Base-by-base conservation (phyloP, 1,140 invertebrate species). In the Brachystomella parvula region DNA sequence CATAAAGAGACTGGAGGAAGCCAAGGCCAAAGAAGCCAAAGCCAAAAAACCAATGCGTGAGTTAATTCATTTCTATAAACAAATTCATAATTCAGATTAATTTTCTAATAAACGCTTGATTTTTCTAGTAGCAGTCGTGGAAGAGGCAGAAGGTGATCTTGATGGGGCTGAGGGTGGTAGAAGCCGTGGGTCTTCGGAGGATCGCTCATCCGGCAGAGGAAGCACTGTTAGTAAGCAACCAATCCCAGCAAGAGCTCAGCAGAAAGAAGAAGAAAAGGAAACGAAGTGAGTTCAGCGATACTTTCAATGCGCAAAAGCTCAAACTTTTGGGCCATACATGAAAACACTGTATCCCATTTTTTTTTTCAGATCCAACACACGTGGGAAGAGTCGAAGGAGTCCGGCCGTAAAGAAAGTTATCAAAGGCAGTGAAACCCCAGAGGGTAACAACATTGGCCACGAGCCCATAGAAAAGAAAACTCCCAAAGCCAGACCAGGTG, bases 111-210 rank as follows among this genome's bases (percentile, higher is more conserved):
- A 12, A 17, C 12, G 19, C 9, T 57, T 64, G 12, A 33, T 26
- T 57, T 61, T 30, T 64, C 28, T 44, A 72, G 71, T 63, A 53
- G 47, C 62, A n/a, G 47, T 68, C n/a, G 53, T 71, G 2, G 71
- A 73, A 58, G 68, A 73, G 47, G 59, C 49, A 32, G 70, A 71
- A 31, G 69, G 69, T 12, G 68, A 73, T 2, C n/a, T 61, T 19
- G 69, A 71, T 21, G 33, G 15, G n/a, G 15, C 56, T 63, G 39
- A 21, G 26, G 6, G 32, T 19, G 32, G 21, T 9, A 29, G 30
- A 63, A 73, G 71, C 65, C 53, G 71, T 31, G 69, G 67, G 0
- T 73, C 71, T 24, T 70, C 68, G 9, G 71, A 73, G 61, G 71
- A 73, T 57, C 49, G 71, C 31, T 68, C 66, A 24, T 73, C 71